These are phyloP conservation scores for Otolemur garnettii DNA, from an alignment of 2,113 vertebrate species.

Conservation along the genomic window DNA sequence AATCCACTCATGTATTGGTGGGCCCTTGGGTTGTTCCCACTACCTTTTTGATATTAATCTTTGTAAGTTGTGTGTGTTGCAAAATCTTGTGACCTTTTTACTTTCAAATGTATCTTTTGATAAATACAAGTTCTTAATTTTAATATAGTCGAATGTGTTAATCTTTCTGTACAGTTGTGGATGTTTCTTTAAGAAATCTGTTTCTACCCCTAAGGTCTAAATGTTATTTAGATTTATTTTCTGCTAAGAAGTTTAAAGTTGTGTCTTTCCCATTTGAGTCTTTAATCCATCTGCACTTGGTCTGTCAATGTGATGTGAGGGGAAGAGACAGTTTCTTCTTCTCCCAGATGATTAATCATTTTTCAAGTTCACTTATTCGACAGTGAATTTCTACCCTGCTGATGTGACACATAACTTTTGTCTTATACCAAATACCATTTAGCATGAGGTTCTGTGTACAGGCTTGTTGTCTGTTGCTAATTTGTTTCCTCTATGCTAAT, in stretches of 20 bases:
- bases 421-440: not conserved
- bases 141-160: not conserved
- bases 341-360: not conserved
- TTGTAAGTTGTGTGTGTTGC: not conserved
- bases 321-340: not conserved
- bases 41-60: not conserved
- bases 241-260: not conserved
- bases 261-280: not conserved
- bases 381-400: not conserved
- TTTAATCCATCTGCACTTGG: not conserved
- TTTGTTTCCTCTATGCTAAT: not conserved
- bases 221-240: not conserved
- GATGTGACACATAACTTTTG: not conserved
- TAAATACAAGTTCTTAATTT: conserved; percentile 13
- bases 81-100: not conserved
- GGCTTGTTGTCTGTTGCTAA: not conserved
- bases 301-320: not conserved
- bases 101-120: conserved; percentile 6
- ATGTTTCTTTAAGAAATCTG: not conserved
- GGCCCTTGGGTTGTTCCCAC: no score
- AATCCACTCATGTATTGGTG: no score
- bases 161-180: not conserved
- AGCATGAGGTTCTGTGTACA: not conserved
- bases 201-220: not conserved
- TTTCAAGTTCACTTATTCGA: not conserved